Conservation (phyloP, 2,797 vertebrate genomes). For the Ceyx erithaca region DNA sequence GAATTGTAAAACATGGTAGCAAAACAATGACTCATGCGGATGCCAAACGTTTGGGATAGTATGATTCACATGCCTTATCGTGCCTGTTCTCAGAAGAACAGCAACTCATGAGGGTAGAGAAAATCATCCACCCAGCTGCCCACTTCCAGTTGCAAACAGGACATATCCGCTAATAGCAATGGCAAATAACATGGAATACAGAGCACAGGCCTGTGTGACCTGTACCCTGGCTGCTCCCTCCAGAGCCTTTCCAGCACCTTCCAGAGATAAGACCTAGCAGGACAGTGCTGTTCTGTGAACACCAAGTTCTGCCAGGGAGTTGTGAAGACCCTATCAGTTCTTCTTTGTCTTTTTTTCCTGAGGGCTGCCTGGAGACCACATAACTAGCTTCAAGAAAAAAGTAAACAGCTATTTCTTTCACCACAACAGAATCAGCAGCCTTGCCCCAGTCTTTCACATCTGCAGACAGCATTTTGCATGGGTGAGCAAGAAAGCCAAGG, state of each 20-base stretch:
- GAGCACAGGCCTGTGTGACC: neutral
- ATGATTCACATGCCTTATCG: conserved; percentile 42
- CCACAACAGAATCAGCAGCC: neutral
- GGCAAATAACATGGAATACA: neutral
- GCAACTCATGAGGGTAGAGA: neutral
- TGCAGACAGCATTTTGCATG: neutral
- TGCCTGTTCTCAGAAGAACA: neutral
- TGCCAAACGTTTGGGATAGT: neutral
- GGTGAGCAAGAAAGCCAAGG: neutral
- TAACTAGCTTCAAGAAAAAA: neutral
- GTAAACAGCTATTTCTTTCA: neutral
- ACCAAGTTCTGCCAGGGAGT: neutral
- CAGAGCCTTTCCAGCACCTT: neutral
- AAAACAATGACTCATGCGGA: conserved; percentile 49
- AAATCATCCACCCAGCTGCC: neutral
- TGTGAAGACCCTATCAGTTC: neutral
- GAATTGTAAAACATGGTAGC: conserved; percentile 35
- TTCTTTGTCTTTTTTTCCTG: neutral
- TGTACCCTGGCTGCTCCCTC: fast-evolving
- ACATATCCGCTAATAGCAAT: neutral
- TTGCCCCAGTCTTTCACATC: neutral
- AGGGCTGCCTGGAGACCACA: neutral
- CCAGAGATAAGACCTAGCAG: neutral
- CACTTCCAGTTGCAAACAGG: neutral
- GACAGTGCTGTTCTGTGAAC: neutral